Conservation (phyloP, 2,888 invertebrate species). For the Euclidia mi region DNA sequence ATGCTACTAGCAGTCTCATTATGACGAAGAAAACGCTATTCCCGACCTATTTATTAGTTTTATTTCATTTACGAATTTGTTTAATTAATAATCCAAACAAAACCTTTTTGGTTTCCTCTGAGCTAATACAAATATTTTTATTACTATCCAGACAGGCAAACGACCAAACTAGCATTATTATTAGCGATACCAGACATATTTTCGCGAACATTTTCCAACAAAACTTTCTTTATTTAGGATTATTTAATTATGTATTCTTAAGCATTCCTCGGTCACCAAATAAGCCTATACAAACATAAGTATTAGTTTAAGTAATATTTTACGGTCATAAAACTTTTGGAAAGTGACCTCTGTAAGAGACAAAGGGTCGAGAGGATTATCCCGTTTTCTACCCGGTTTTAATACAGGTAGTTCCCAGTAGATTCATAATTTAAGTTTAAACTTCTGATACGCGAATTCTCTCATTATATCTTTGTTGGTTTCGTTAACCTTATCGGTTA, state of each 20-base stretch:
- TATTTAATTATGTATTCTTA: not conserved
- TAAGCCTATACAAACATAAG: conserved; percentile 19
- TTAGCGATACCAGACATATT: too few relatives aligned
- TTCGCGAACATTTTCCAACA: too few relatives aligned
- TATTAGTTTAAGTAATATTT: conserved; percentile 59
- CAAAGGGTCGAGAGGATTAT: conserved; percentile 69
- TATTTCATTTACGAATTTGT: too few relatives aligned
- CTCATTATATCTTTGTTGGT: conserved; percentile 51
- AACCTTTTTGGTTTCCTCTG: too few relatives aligned
- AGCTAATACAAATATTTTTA: too few relatives aligned
- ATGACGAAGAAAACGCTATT: too few relatives aligned
- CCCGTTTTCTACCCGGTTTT: conserved; percentile 67
- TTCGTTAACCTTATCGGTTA: conserved; percentile 47
- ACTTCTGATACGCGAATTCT: conserved; percentile 58
- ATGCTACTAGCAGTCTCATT: too few relatives aligned
- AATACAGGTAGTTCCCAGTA: conserved; percentile 66
- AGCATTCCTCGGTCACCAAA: conserved; percentile 14
- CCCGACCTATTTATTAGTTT: too few relatives aligned
- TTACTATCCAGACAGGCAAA: too few relatives aligned
- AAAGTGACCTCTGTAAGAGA: conserved; percentile 62
- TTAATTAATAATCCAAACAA: too few relatives aligned
- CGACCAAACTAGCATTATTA: too few relatives aligned
- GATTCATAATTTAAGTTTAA: conserved; percentile 71
- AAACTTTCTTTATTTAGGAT: not conserved
- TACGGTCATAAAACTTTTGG: conserved; percentile 67